Evolutionary conservation across 2,113 vertebrate genomes (phyloP).

Genomic region (Cynocephalus volans): DNA sequence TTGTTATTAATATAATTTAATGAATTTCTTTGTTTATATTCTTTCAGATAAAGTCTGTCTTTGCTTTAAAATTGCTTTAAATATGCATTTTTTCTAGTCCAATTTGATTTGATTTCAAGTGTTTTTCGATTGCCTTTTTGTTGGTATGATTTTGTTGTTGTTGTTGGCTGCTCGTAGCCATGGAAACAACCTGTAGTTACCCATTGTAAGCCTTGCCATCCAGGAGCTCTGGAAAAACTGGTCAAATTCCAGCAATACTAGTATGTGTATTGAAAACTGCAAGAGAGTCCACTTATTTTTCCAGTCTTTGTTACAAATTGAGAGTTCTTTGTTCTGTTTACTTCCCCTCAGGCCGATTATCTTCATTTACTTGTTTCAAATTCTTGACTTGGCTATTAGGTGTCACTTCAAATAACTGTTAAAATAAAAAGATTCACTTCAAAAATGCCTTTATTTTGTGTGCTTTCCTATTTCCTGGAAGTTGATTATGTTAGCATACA

Average conservation of each 20-base stretch:
- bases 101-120: slow-evolving; percentile 67
- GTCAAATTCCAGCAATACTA: slow-evolving; percentile 78
- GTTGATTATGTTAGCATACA: slow-evolving; percentile 72
- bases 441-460: slow-evolving; percentile 71
- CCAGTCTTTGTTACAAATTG: slow-evolving; percentile 73
- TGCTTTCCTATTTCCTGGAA: slow-evolving; percentile 60
- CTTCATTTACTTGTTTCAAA: slow-evolving; percentile 81
- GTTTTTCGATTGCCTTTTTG: slow-evolving; percentile 76
- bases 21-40: neutral
- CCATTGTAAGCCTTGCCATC: slow-evolving; percentile 78
- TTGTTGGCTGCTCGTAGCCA: slow-evolving; percentile 77
- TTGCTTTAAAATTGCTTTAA: neutral
- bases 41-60: neutral
- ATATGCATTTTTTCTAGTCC: neutral
- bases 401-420: slow-evolving; percentile 60
- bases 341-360: slow-evolving; percentile 71
- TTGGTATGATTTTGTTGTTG: slow-evolving; percentile 20
- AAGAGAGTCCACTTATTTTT: slow-evolving; percentile 76
- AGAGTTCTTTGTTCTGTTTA: slow-evolving; percentile 70
- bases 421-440: slow-evolving; percentile 60
- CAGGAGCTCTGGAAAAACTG: slow-evolving; percentile 83
- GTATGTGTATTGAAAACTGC: slow-evolving; percentile 76
- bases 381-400: slow-evolving; percentile 62
- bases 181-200: slow-evolving; percentile 84
- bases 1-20: neutral